Evolutionary conservation across 2,888 invertebrate genomes (phyloP), one percentile per base, ranked within the genome.

Genomic region (Ashinkailepas kermadecensis): DNA sequence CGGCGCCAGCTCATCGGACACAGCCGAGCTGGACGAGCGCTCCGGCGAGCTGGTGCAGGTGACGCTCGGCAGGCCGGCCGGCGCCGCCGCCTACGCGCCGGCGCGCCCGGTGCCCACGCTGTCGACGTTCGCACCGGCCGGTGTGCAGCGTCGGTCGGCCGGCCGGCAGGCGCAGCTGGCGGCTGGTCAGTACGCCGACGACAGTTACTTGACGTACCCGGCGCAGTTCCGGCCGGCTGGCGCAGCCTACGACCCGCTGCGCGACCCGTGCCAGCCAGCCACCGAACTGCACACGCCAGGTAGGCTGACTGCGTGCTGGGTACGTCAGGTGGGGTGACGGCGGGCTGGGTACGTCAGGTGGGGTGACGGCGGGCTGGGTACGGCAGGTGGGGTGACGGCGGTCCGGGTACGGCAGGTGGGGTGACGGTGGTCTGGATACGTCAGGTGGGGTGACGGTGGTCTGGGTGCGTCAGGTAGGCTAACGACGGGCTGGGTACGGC

Each of bases 11-110:
- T 18, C 67, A 25, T n/a, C 67, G n/a, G 67, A 23, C 67, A 10
- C n/a, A 25, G n/a, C 67, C n/a, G n/a, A n/a, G 65, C 67, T 23
- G 39, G 13, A 23, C 13, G 13, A 74, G 54, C 74, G 39, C 54
- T 39, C 54, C 58, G 58, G 23, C 25, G 57, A 78, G 78, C 58
- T 56, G 57, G 78, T 78, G 57, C 57, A 78, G 78, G 78, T 78
- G 57, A 78, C 78, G 58, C 78, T 78, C 13, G 78, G 78, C 15
- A n/a, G 58, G 78, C 57, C 58, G 57, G 25, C 23, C 78, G 57
- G 25, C 12, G n/a, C 23, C 11, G 23, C 58, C n/a, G 23, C 58
- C 9, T 56, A 12, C 57, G 78, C 12, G 12, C 78, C 78, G 58
- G 12, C 74, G 18, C 13, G 54, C 18, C 15, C 8, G 15, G 78